Conservation (phyloP, 2,888 invertebrate species). For the Parapristionchus giblindavisi region DNA sequence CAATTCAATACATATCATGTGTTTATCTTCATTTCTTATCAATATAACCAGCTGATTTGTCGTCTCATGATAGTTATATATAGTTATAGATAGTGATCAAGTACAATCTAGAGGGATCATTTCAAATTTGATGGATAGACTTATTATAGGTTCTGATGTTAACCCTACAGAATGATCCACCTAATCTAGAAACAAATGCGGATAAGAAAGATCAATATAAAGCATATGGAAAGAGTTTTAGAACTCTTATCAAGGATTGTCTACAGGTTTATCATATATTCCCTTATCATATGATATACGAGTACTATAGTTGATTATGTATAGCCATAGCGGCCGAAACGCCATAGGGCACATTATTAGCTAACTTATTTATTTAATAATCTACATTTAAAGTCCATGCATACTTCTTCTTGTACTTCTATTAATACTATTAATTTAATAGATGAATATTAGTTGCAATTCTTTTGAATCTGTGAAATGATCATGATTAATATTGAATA, state of each 20-base stretch:
- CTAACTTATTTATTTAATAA: too few relatives aligned
- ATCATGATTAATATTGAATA: background rate
- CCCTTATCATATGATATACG: background rate
- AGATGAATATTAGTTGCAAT: too few relatives aligned
- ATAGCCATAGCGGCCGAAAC: too few relatives aligned
- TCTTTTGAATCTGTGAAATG: constrained; percentile 17
- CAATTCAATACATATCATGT: background rate
- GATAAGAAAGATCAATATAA: constrained; percentile 98
- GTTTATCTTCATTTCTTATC: background rate
- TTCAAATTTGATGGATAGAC: too few relatives aligned
- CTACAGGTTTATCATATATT: constrained; percentile 94
- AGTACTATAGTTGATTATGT: background rate
- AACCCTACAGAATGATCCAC: constrained; percentile 96
- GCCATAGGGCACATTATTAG: too few relatives aligned
- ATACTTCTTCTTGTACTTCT: too few relatives aligned
- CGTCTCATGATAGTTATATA: background rate
- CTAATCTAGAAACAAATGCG: constrained; percentile 90
- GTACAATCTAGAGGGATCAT: too few relatives aligned
- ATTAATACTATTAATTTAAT: too few relatives aligned
- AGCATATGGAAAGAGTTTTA: constrained; percentile 85
- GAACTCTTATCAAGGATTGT: constrained; percentile 95
- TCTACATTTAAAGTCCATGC: too few relatives aligned
- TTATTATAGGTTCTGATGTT: constrained; percentile 83
- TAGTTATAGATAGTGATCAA: background rate
- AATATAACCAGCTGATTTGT: background rate